A percentile compares a stretch with the other conserved stretches of the same genome.
Conservation (phyloP, 2,888 invertebrate species). For the Listrodromus nycthemerus region DNA sequence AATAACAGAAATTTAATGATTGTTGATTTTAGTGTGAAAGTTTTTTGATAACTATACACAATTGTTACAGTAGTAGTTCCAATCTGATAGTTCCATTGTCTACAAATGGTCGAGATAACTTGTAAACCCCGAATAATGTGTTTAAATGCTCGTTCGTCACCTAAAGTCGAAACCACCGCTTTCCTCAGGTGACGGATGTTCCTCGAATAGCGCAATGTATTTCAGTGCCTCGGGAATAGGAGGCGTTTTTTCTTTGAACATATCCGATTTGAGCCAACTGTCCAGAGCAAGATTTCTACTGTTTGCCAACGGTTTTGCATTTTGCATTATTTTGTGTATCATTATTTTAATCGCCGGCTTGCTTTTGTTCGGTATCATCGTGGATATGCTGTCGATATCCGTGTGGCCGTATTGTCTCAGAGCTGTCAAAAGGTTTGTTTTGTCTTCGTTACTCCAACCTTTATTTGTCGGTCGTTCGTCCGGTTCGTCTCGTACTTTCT, state of each 20-base stretch:
- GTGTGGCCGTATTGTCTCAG: slow-evolving; percentile 75
- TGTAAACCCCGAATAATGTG: not conserved
- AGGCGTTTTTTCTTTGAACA: slow-evolving; percentile 71
- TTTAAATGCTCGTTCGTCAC: slow-evolving; percentile 37
- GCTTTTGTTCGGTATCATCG: slow-evolving; percentile 73
- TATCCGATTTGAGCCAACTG: slow-evolving; percentile 74
- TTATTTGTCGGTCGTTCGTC: slow-evolving; percentile 17
- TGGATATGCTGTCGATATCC: slow-evolving; percentile 72
- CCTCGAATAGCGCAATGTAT: slow-evolving; percentile 78
- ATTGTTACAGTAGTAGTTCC: not conserved
- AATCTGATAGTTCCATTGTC: not conserved
- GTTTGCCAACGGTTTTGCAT: slow-evolving; percentile 68
- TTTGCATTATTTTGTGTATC: slow-evolving; percentile 73
- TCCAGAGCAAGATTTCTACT: slow-evolving; percentile 66
- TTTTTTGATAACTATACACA: not conserved
- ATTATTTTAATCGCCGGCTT: slow-evolving; percentile 71
- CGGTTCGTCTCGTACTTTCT: not conserved
- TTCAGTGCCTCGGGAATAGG: slow-evolving; percentile 77
- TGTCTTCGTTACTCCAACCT: slow-evolving; percentile 75
- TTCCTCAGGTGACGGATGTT: slow-evolving; percentile 75
- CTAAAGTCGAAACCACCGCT: slow-evolving; percentile 71
- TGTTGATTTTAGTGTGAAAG: not conserved
- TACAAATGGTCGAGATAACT: too few relatives aligned
- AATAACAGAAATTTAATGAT: not conserved
- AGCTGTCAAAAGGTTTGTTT: slow-evolving; percentile 74